phyloP scores from a whole-genome alignment of 35 echinoderm and acorn worm species.

The Diadema setosum region DNA sequence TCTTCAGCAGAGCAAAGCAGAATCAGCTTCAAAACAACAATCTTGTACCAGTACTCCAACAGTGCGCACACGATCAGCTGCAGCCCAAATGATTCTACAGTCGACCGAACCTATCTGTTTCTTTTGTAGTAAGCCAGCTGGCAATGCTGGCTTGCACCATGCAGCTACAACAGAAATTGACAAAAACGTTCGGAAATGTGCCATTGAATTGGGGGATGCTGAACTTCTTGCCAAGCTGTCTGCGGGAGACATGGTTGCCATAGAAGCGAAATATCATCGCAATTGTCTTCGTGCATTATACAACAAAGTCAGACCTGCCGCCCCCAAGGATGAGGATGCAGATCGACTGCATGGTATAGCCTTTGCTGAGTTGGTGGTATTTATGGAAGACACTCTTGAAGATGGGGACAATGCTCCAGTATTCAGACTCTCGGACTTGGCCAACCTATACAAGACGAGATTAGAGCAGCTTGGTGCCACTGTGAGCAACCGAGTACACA shows the following conservation, averaged over 20 bases:
- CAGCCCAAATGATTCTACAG: too few species aligned
- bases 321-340: background rate
- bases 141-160: background rate
- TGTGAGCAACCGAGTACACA: constrained; percentile 15
- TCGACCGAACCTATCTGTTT: background rate
- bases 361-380: constrained; percentile 40
- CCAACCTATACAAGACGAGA: constrained; percentile 39
- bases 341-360: background rate
- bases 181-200: background rate
- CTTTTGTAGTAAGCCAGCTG: background rate
- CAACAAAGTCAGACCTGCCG: background rate
- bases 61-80: too few species aligned
- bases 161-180: background rate
- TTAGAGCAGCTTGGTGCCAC: constrained; percentile 57
- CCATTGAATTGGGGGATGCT: background rate
- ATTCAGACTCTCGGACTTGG: constrained; percentile 45
- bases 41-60: background rate
- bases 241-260: constrained; percentile 24
- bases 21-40: background rate
- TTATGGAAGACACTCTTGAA: constrained; percentile 32
- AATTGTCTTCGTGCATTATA: constrained; percentile 4
- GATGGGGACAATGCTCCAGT: constrained; percentile 30
- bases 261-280: background rate
- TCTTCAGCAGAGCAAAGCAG: background rate
- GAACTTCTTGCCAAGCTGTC: background rate